phyloP scores from a whole-genome alignment of 1,140 invertebrate species.

The Apolygus lucorum region DNA sequence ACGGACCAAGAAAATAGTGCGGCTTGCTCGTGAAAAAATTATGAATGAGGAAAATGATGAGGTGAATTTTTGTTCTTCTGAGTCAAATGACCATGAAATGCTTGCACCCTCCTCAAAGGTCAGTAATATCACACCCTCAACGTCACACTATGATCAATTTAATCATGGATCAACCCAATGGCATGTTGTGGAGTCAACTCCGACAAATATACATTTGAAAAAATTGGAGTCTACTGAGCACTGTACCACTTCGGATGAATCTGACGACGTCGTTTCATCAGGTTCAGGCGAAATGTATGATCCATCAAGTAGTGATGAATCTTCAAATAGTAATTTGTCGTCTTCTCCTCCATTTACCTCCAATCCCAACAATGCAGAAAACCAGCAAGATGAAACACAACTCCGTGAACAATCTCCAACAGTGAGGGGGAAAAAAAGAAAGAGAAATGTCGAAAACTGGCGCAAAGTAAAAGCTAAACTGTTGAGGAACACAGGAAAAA shows the following conservation, averaged over 20 bases:
- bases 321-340: neutral
- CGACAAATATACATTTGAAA: neutral
- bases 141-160: neutral
- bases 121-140: neutral
- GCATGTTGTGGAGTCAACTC: neutral
- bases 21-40: neutral
- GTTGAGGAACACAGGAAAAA: neutral
- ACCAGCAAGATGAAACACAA: constrained; percentile 13
- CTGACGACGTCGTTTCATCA: neutral
- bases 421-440: neutral
- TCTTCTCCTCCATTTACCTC: constrained; percentile 14
- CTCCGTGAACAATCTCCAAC: constrained; percentile 6
- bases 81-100: constrained; percentile 11
- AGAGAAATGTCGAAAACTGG: neutral
- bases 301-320: neutral
- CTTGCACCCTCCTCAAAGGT: constrained; percentile 11
- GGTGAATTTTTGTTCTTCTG: constrained; percentile 8
- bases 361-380: constrained; percentile 13
- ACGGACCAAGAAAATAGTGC: neutral
- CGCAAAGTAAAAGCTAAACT: constrained; percentile 14
- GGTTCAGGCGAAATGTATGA: neutral
- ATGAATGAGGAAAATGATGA: neutral
- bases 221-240: neutral
- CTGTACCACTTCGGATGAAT: neutral
- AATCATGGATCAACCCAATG: neutral